Conservation (phyloP, 2,113 vertebrate genomes). For the western clawed frog (Xenopus tropicalis) region UCB_Xtro_10.0 CM004449.2:42719501-42720000, state of each 20-base stretch:
- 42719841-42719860: conserved; percentile 35
- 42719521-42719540: conserved; percentile 2
- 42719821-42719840: conserved; percentile 20
- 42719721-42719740: conserved; percentile 9
- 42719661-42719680: neutral
- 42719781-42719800: conserved; percentile 29
- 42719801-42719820: conserved; percentile 17
- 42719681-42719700: neutral
- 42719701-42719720: conserved; percentile 15
- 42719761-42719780: conserved; percentile 14
- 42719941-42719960: conserved; percentile 20
- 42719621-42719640: neutral
- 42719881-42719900: conserved; percentile 18
- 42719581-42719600: neutral
- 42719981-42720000: conserved; percentile 36
- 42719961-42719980: conserved; percentile 16
- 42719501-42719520: conserved; percentile 3
- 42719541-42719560: neutral
- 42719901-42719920: conserved; percentile 24
- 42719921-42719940: conserved; percentile 26
- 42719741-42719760: conserved; percentile 14
- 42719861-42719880: conserved; percentile 34
- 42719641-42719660: neutral
- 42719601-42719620: neutral
- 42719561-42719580: conserved; percentile 1